Base-by-base conservation (phyloP, 2,888 invertebrate species). In the Anorthoa munda region DNA sequence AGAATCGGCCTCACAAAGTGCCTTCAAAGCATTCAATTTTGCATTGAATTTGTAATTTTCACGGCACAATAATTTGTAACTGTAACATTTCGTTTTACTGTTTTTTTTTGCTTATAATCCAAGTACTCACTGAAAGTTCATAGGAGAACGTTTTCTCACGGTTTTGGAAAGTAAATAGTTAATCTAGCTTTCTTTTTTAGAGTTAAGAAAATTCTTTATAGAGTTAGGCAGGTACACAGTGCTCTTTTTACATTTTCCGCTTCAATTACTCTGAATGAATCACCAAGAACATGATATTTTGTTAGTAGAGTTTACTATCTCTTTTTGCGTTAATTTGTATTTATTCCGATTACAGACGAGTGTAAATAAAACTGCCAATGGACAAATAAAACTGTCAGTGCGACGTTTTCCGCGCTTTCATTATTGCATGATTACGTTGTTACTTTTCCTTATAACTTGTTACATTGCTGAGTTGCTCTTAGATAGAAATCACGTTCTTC, bases 1-100 rank as follows among this genome's bases (percentile, higher is more conserved):
- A 94, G 87, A 95, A 94, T 94, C 92, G 92, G 88, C 93, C 90
- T 86, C 92, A 92, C 94, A 93, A 91, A 92, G 87, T 90, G 92
- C 88, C 90, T 91, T 92, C 92, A 92, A 93, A 93, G 91, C 94
- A 94, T 94, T 93, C 91, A 93, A 95, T 95, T 95, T 94, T 93
- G 94, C 95, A 95, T 95, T 94, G 92, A 94, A 94, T 94, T 93
- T 92, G 91, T 94, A 93, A 95, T 96, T 95, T 96, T 91, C 93
- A 95, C 95, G 96, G 95, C 94, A 95, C 95, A 94, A 93, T 95
- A 95, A 95, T 93, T 95, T 93, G 90, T 95, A 96, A 95, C 95
- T 93, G 96, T 96, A 92, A 87, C 86, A 87, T 88, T 91, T 92
- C 89, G 90, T 86, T 92, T 93, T 93, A 94, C 93, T 88, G 93